Base-by-base conservation (phyloP, 1,140 invertebrate genomes). In the Anagrus nilaparvatae region DNA sequence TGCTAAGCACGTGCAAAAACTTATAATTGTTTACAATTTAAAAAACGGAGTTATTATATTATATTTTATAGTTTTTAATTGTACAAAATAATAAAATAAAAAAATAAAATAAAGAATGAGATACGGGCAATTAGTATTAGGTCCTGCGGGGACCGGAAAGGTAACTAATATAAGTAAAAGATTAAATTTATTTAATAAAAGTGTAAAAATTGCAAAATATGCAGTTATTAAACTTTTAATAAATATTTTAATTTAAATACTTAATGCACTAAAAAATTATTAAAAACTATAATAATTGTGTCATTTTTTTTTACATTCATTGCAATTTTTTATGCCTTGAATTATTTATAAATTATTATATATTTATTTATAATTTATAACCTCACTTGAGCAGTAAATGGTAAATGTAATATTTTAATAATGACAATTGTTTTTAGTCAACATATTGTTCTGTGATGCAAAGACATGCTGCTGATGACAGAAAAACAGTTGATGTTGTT, bases 131-230 rank as follows among this genome's bases (percentile, higher is more conserved):
- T 66, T 97, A 46, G 84, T 97, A 19, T 84, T 97, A 51, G 94
- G 94, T 5, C 92, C 93, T 13, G 93, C 94, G 2, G 95, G 95
- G 2, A 87, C 87, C 68, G 95, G 94, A 40, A 96, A 95, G 74
- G 86, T 88, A 74, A 49, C 36, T 46, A 13, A n/a, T n/a, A 40
- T 40, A n/a, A 29, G 10, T 17, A 25, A 21, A 16, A 18, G n/a
- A 47, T 29, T 25, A 1, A 31, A 19, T 40, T 24, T 23, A 17
- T 43, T 20, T 16, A 19, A 39, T 6, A 1, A 40, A 3, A 32
- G 23, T 25, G 7, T 24, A 30, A 34, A 14, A 12, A 34, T 8
- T 1, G 12, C 1, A 27, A 30, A 41, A 40, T n/a, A n/a, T n/a
- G n/a, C n/a, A n/a, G n/a, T n/a, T n/a, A n/a, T n/a, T n/a, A n/a